Evolutionary conservation across 35 echinoderm and acorn worm species (phyloP).

Genomic region (Amphiura filiformis): DNA sequence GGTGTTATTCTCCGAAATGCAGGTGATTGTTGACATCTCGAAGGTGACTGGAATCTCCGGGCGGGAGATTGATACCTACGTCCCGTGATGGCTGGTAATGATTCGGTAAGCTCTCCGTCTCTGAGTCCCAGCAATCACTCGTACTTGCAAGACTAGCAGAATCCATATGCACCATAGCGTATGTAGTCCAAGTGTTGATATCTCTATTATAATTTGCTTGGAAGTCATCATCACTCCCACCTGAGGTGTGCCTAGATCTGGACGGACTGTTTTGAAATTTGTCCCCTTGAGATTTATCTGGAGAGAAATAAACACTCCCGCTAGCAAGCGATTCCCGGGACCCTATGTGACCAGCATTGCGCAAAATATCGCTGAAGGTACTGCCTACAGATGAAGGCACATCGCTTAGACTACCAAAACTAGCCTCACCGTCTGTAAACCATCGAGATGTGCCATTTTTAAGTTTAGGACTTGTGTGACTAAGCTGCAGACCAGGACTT

Average conservation of each 20-base stretch:
- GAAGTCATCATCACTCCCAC: slow-evolving; percentile 49
- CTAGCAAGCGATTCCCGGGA: not conserved
- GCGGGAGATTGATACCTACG: not conserved
- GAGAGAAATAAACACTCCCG: not conserved
- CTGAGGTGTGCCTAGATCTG: slow-evolving; percentile 20
- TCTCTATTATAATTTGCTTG: slow-evolving; percentile 58
- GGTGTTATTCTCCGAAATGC: not conserved
- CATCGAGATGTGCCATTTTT: not conserved
- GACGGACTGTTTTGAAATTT: not conserved
- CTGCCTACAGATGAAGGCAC: not conserved
- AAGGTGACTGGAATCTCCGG: not conserved
- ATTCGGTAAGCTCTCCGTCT: not conserved
- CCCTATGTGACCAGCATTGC: not conserved
- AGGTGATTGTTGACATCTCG: not conserved
- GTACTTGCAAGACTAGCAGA: slow-evolving; percentile 26
- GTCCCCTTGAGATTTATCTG: not conserved
- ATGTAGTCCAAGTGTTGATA: slow-evolving; percentile 64
- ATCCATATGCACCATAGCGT: slow-evolving; percentile 63
- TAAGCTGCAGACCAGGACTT: not conserved
- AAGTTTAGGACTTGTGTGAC: not conserved
- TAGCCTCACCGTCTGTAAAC: slow-evolving; percentile 1
- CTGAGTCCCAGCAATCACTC: not conserved
- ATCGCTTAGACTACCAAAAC: slow-evolving; percentile 1
- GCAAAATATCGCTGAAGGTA: not conserved
- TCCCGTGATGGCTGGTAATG: not conserved